These are phyloP conservation scores for Strix aluco DNA, from an alignment of 2,113 vertebrate genomes.

Conservation along the genomic window DNA sequence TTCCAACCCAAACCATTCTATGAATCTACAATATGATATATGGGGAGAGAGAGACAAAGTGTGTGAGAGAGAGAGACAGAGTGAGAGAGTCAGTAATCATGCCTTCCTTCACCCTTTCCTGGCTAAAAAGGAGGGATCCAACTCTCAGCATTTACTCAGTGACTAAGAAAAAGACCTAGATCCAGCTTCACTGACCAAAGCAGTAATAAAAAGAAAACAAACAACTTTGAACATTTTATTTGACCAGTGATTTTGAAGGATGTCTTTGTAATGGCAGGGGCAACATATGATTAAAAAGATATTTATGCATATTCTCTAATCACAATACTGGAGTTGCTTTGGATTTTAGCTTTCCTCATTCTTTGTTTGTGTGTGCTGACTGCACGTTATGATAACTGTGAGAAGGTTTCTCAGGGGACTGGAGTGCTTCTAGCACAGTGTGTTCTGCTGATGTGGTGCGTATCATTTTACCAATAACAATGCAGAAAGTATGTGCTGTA, in stretches of 20 bases:
- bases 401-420: neutral
- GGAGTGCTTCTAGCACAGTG: neutral
- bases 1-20: too few species aligned
- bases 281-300: neutral
- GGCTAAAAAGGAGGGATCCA: neutral
- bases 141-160: neutral
- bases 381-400: neutral
- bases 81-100: neutral
- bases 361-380: neutral
- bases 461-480: conserved; percentile 1
- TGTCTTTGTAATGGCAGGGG: neutral
- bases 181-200: neutral
- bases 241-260: neutral
- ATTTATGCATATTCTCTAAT: neutral
- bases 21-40: too few species aligned
- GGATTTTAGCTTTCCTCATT: conserved; percentile 14
- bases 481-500: neutral
- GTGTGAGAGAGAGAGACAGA: neutral
- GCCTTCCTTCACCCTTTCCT: neutral
- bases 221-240: neutral
- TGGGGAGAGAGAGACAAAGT: neutral
- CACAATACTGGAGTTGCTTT: neutral
- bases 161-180: neutral
- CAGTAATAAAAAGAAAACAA: neutral
- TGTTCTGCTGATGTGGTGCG: neutral